Evolutionary conservation across 1,140 invertebrate species (phyloP), one percentile per base, ranked within the genome.

Genomic region (Leptestheria dahalacensis): DNA sequence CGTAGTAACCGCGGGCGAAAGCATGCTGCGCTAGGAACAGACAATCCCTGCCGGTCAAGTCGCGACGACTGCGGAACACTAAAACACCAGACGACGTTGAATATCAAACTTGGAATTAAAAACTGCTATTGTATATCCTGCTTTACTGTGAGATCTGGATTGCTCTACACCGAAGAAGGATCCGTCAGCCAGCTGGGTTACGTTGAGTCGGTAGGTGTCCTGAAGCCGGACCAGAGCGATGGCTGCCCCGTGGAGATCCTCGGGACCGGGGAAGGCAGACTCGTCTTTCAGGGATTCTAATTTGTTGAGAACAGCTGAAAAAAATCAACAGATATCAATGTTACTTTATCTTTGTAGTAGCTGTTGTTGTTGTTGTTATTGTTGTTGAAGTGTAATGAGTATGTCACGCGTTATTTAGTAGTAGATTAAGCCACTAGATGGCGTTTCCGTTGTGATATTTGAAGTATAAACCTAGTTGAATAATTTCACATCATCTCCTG

Each of bases 121-220:
- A 41, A n/a, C n/a, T n/a, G n/a, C n/a, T n/a, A n/a, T n/a, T n/a
- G n/a, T n/a, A n/a, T n/a, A n/a, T n/a, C n/a, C n/a, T n/a, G n/a
- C n/a, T n/a, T n/a, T n/a, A 55, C 53, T 28, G 21, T 55, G 25
- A 33, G 48, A 48, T 60, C 21, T 29, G 12, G 58, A 28, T 20
- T 60, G 26, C 28, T 51, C 58, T n/a, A 57, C 58, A 12, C 62
- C 62, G 21, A 29, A 53, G 53, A 70, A 62, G 54, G 57, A 49
- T 3, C 77, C 77, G 12, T 69, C 63, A 12, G 73, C 71, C 24
- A 78, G 67, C 12, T 71, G 64, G 25, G 69, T 64, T 47, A 77
- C 72, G 48, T 75, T 68, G 4, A 78, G 67, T 57, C 73, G 64
- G 63, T 78, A 78, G 11, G 75, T 76, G 61, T 78, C 75, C 59